Percentiles rank a stretch among this genome's conserved stretches.
phyloP scores from a whole-genome alignment of 2,797 vertebrate genomes.

The Peromyscus eremicus region DNA sequence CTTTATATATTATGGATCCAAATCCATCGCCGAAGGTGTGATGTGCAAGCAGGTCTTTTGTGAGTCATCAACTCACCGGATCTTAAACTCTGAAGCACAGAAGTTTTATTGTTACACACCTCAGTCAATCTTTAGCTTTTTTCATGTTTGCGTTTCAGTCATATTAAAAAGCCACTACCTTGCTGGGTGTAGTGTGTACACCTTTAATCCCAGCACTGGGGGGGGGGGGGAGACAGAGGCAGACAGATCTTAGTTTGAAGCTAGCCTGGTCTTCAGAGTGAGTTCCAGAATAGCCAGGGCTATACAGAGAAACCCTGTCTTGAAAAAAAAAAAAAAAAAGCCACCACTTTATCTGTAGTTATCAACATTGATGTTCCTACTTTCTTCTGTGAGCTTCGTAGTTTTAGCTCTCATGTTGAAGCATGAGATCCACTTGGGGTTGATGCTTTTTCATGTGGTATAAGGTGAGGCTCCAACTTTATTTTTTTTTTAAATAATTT shows the following conservation, averaged over 20 bases:
- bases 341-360: neutral
- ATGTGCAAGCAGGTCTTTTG: neutral
- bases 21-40: neutral
- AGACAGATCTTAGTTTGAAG: neutral
- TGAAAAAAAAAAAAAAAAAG: neutral
- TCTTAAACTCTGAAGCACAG: neutral
- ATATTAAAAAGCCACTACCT: slow-evolving; percentile 17
- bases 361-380: neutral
- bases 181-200: neutral
- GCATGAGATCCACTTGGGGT: neutral
- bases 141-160: neutral
- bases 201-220: too few species aligned
- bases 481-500: neutral
- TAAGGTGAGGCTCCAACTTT: neutral
- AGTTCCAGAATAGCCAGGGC: neutral
- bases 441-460: neutral
- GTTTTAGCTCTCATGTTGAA: neutral
- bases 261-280: neutral
- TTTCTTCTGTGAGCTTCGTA: neutral
- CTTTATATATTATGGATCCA: neutral
- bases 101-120: neutral
- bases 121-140: neutral
- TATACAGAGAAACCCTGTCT: neutral
- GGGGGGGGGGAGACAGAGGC: neutral
- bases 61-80: neutral